phyloP scores from a whole-genome alignment of 2,888 invertebrate species.

The Tipula helvola region DNA sequence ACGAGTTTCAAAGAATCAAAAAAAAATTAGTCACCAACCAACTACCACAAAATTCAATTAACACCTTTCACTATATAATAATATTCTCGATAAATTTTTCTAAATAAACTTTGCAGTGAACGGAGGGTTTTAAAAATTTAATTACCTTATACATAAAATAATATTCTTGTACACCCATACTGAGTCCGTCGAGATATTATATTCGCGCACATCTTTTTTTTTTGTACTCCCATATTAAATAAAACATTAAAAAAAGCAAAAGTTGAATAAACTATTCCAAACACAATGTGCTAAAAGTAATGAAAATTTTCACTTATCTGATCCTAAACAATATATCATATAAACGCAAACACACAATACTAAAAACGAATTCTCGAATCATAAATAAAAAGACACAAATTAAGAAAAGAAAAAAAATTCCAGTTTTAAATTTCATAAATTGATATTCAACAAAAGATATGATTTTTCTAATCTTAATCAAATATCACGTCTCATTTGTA shows the following conservation, averaged over 20 bases:
- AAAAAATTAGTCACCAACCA: background rate
- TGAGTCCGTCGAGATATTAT: background rate
- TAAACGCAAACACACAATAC: background rate
- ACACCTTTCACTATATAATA: background rate
- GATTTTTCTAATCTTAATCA: conserved; percentile 4
- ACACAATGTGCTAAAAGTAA: background rate
- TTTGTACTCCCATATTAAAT: background rate
- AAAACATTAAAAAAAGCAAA: background rate
- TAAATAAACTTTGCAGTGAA: background rate
- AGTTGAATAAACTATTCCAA: background rate
- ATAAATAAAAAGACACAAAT: conserved; percentile 4
- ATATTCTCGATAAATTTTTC: background rate
- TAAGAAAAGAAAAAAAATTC: background rate
- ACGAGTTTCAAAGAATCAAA: background rate
- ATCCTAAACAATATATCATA: background rate
- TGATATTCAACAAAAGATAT: conserved; percentile 4
- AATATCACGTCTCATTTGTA: conserved; percentile 4
- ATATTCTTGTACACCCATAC: background rate
- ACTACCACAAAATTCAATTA: background rate
- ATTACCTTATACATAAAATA: background rate
- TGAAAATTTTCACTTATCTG: background rate
- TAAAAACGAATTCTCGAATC: background rate
- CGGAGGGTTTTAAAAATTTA: background rate
- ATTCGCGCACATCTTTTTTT: background rate
- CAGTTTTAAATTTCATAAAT: background rate